Evolutionary conservation across 2,888 invertebrate genomes (phyloP).

Genomic region (Cepaea hortensis): DNA sequence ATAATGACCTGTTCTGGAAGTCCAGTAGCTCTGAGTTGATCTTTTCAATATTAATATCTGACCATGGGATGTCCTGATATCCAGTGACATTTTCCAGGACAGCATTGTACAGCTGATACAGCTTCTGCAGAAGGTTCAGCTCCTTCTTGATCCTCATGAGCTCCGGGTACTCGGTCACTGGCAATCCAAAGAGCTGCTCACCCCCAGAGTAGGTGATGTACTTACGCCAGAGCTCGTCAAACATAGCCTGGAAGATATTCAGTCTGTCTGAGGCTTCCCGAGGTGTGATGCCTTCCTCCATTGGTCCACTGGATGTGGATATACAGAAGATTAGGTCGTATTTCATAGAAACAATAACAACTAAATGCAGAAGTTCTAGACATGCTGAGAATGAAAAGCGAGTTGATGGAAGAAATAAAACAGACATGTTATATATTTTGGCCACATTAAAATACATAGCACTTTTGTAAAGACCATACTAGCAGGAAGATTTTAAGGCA

Average conservation of each 20-base stretch:
- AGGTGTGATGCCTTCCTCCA: constrained; percentile 93
- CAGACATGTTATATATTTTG: too few relatives aligned
- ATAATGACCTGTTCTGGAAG: constrained; percentile 89
- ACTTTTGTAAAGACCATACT: too few relatives aligned
- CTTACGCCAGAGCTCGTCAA: constrained; percentile 97
- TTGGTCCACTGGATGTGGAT: constrained; percentile 83
- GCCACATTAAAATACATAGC: neutral
- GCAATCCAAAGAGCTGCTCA: constrained; percentile 94
- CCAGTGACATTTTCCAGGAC: constrained; percentile 96
- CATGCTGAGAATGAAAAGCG: too few relatives aligned
- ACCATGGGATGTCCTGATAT: constrained; percentile 97
- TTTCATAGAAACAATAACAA: too few relatives aligned
- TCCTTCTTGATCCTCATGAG: constrained; percentile 94
- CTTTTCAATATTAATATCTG: constrained; percentile 95
- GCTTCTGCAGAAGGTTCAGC: constrained; percentile 93
- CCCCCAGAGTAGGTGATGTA: constrained; percentile 95
- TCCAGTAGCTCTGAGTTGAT: constrained; percentile 97
- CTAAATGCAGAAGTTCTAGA: too few relatives aligned
- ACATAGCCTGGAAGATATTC: constrained; percentile 85
- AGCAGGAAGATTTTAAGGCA: too few relatives aligned
- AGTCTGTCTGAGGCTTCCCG: constrained; percentile 95
- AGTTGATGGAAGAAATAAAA: too few relatives aligned
- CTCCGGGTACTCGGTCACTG: constrained; percentile 94
- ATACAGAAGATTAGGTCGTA: neutral
- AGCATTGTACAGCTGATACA: constrained; percentile 96